Evolutionary conservation across 92 coral and sea anemone species (phyloP), one percentile per base, ranked within the genome.

Genomic region (Bergia sp.): DNA sequence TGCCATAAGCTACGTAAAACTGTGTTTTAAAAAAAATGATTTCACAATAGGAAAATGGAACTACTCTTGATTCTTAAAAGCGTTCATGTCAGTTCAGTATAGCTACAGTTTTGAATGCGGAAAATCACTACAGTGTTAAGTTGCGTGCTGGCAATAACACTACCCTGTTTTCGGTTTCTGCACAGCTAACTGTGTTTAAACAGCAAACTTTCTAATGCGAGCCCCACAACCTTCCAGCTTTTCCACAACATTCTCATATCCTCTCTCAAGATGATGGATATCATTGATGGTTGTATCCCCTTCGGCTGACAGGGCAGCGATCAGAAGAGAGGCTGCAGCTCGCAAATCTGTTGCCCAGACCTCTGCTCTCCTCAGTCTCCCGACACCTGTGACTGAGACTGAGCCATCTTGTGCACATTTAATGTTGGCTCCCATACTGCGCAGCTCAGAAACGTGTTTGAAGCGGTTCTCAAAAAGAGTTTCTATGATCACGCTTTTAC

Each of bases 241-340:
- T 38, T 89, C 88, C 3, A 81, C 90, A 65, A 92, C 80, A 2
- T 38, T 58, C 76, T 90, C 94, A 47, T 92, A 92, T n/a, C 94
- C 94, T n/a, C 94, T 92, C 77, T 76, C 89, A 2, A 92, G 88
- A 77, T 92, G 94, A 42, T 92, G 88, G 38, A 92, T 86, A 71
- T 92, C 86, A 37, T 57, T 66, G 76, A 92, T 91, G 8, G 3
- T 45, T 49, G 91, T 85, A 2, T 76, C 42, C 20, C 94, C 94
- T 40, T 43, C 47, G 37, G 90, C 90, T 0, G 76, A 86, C 66
- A 92, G 45, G 40, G 85, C 94, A 11, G 91, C 90, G 67, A 92
- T 79, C 21, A 92, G 75, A 39, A 92, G 86, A 13, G 94, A 92
- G 36, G 82, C 89, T 11, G 90, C 87, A 0, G 89, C 94, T 80